Conservation (phyloP, 2,797 vertebrate species). For the Anabacerthia variegaticeps region DNA sequence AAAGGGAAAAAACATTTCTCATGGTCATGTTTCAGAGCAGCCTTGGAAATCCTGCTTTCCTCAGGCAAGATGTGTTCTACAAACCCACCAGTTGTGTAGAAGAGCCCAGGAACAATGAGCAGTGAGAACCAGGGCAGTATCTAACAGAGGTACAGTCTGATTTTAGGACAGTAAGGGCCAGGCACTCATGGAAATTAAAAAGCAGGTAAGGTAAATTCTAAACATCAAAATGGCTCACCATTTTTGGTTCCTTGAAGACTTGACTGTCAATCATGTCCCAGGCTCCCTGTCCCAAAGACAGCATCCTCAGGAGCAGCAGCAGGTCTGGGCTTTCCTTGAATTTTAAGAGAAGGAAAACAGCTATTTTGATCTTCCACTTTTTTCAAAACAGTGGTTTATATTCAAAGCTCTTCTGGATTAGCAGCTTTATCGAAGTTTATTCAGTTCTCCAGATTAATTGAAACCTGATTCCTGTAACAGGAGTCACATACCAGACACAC, state of each 20-base stretch:
- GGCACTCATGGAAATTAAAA: not conserved
- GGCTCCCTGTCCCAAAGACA: constrained; percentile 92
- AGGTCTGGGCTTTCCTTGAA: constrained; percentile 92
- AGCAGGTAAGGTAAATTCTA: not conserved
- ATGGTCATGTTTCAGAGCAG: not conserved
- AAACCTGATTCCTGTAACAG: not conserved
- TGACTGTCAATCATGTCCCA: constrained; percentile 99
- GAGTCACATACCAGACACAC: not conserved
- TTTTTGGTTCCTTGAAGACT: constrained; percentile 95
- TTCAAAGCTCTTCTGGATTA: not conserved
- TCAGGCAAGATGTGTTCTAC: rapidly evolving
- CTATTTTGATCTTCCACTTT: not conserved
- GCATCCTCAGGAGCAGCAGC: constrained; percentile 91
- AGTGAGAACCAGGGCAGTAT: not conserved
- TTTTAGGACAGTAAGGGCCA: not conserved
- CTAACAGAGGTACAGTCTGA: not conserved
- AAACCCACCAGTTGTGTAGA: rapidly evolving
- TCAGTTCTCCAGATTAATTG: not conserved
- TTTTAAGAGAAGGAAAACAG: constrained; percentile 18
- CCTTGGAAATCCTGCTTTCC: not conserved
- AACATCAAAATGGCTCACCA: constrained; percentile 77
- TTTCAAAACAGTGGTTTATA: not conserved
- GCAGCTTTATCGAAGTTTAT: not conserved
- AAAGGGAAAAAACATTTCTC: not conserved
- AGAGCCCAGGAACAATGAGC: not conserved